Evolutionary conservation across 2,113 vertebrate genomes (phyloP).

Genomic region (Solenodon paradoxus): DNA sequence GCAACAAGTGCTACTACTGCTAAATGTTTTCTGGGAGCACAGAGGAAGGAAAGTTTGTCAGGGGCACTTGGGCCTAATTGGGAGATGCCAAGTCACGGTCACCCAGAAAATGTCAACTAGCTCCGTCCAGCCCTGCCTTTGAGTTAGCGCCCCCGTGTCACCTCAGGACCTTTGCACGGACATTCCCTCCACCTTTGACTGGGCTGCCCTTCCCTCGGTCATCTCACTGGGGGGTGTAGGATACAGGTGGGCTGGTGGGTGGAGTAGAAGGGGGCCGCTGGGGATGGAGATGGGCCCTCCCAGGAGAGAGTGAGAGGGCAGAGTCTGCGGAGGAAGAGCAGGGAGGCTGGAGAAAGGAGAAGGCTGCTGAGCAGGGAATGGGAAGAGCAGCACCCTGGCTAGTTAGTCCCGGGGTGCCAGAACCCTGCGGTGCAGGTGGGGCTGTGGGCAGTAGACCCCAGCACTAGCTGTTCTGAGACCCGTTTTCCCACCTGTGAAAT

Average conservation of each 20-base stretch:
- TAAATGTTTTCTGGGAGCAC: not conserved
- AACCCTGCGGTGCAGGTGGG: too few species aligned
- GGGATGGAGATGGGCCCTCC: too few species aligned
- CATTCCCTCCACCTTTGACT: not conserved
- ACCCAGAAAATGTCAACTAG: not conserved
- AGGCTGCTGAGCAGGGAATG: not conserved
- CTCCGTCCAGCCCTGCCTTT: not conserved
- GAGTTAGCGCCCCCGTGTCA: not conserved
- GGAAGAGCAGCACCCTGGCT: not conserved
- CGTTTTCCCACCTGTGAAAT: not conserved
- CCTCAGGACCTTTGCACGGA: slow-evolving; percentile 6
- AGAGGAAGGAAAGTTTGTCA: not conserved
- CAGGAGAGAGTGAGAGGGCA: not conserved
- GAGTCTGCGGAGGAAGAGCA: not conserved
- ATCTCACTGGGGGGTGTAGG: not conserved
- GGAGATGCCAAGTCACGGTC: too few species aligned
- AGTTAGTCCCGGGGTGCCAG: not conserved
- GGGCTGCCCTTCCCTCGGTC: accelerated
- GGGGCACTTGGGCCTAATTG: not conserved
- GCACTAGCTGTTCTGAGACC: not conserved
- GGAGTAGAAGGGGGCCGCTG: too few species aligned
- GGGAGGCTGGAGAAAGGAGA: not conserved
- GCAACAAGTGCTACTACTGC: accelerated
- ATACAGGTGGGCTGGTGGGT: not conserved
- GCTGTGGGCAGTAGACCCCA: not conserved